Percentiles rank a stretch among this genome's conserved stretches.
phyloP scores from a whole-genome alignment of 2,113 vertebrate species.

The Malurus alboscapulatus region DNA sequence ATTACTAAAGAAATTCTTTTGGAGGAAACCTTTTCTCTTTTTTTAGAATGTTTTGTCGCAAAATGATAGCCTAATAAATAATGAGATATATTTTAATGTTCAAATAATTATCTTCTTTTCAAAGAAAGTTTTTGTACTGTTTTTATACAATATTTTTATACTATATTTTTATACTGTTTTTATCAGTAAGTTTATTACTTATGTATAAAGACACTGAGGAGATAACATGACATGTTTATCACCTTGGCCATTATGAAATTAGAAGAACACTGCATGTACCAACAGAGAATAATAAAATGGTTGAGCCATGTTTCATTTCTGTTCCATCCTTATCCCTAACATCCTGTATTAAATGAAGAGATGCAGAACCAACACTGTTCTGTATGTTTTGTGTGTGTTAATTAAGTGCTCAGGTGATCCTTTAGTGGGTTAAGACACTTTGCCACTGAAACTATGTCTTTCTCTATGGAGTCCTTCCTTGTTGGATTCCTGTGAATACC shows the following conservation, averaged over 20 bases:
- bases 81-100: neutral
- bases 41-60: neutral
- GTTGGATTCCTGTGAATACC: neutral
- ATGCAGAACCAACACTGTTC: neutral
- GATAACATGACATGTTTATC: neutral
- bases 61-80: slow-evolving; percentile 15
- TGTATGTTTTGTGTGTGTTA: neutral
- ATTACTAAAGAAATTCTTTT: slow-evolving; percentile 13
- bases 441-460: neutral
- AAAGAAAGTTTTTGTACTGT: neutral
- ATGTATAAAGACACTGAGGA: neutral
- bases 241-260: neutral
- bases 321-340: neutral
- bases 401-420: neutral
- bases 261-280: neutral
- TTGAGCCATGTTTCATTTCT: neutral
- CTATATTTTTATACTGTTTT: neutral
- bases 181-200: slow-evolving; percentile 11
- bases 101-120: slow-evolving; percentile 7
- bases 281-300: neutral
- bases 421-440: neutral
- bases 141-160: no score
- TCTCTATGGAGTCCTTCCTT: neutral
- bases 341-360: neutral
- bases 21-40: neutral